These are phyloP conservation scores for Danio jaintianensis DNA, from an alignment of 2,797 vertebrate genomes.

Conservation along the genomic window DNA sequence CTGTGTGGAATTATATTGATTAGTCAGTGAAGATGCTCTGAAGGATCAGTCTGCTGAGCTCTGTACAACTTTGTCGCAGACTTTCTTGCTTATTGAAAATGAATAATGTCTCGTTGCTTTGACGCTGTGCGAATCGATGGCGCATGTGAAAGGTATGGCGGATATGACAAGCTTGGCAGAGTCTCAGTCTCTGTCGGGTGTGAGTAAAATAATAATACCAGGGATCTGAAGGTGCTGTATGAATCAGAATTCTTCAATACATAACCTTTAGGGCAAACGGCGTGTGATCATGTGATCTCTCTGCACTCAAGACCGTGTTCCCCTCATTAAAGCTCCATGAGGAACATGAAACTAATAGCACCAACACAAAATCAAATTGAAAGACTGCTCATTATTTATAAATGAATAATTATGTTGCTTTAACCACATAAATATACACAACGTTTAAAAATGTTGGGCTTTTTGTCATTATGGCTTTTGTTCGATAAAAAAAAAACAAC, in stretches of 20 bases:
- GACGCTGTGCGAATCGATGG: constrained; percentile 4
- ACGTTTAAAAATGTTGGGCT: background rate
- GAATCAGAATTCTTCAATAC: constrained; percentile 19
- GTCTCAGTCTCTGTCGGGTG: background rate
- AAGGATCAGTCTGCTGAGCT: background rate
- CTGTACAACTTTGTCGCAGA: background rate
- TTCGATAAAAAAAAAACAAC: no score
- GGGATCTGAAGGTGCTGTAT: background rate
- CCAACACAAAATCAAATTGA: background rate
- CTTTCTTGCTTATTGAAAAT: constrained; percentile 12
- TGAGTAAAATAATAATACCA: background rate
- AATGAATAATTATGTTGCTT: background rate
- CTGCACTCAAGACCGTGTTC: background rate
- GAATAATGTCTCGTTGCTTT: constrained; percentile 5
- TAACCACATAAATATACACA: background rate
- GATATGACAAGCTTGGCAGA: background rate
- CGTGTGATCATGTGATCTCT: background rate
- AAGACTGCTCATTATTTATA: background rate
- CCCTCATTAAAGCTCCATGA: constrained; percentile 1
- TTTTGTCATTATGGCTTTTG: no score
- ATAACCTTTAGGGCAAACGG: background rate
- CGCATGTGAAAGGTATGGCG: background rate
- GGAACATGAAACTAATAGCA: background rate
- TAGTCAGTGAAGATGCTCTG: constrained; percentile 55
- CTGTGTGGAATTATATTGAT: constrained; percentile 3